Percentiles rank a stretch among this genome's conserved stretches.
phyloP scores from a whole-genome alignment of 1,140 invertebrate genomes.

The Agraylea sexmaculata region DNA sequence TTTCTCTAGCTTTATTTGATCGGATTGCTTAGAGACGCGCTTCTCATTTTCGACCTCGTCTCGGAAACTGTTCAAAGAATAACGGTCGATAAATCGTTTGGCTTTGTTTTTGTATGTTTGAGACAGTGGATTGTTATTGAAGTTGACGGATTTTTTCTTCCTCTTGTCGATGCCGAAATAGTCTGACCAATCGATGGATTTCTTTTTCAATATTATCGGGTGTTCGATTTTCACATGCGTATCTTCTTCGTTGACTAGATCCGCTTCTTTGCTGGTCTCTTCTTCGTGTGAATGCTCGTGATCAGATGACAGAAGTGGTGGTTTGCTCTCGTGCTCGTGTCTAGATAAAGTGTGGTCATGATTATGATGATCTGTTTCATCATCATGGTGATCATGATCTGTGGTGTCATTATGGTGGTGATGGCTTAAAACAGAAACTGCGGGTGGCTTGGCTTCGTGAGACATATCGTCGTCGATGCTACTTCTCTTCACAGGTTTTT shows the following conservation, averaged over 20 bases:
- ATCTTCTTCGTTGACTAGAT: slow-evolving; percentile 43
- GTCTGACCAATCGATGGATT: slow-evolving; percentile 72
- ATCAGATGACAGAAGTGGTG: slow-evolving; percentile 20
- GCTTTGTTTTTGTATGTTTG: slow-evolving; percentile 11
- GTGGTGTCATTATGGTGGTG: slow-evolving; percentile 28
- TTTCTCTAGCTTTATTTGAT: slow-evolving; percentile 43
- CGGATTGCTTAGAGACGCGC: slow-evolving; percentile 24
- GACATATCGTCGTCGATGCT: slow-evolving; percentile 27
- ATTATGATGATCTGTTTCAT: slow-evolving; percentile 23
- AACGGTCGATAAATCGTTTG: slow-evolving; percentile 10
- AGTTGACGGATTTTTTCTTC: slow-evolving; percentile 46
- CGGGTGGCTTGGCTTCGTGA: slow-evolving; percentile 32
- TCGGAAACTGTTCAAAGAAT: not conserved
- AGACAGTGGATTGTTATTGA: slow-evolving; percentile 7
- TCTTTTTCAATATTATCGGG: slow-evolving; percentile 52
- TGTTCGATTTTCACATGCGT: slow-evolving; percentile 29
- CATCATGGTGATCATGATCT: slow-evolving; percentile 27
- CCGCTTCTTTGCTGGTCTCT: slow-evolving; percentile 24
- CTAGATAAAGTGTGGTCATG: slow-evolving; percentile 27
- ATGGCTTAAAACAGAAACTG: slow-evolving; percentile 21
- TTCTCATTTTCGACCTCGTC: slow-evolving; percentile 21
- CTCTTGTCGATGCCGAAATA: slow-evolving; percentile 74
- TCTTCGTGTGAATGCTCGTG: slow-evolving; percentile 28
- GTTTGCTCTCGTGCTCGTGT: slow-evolving; percentile 21
- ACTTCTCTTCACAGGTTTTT: slow-evolving; percentile 36